These are phyloP conservation scores for Kradibia gibbosae DNA, from an alignment of 1,140 invertebrate genomes.

Conservation along the genomic window DNA sequence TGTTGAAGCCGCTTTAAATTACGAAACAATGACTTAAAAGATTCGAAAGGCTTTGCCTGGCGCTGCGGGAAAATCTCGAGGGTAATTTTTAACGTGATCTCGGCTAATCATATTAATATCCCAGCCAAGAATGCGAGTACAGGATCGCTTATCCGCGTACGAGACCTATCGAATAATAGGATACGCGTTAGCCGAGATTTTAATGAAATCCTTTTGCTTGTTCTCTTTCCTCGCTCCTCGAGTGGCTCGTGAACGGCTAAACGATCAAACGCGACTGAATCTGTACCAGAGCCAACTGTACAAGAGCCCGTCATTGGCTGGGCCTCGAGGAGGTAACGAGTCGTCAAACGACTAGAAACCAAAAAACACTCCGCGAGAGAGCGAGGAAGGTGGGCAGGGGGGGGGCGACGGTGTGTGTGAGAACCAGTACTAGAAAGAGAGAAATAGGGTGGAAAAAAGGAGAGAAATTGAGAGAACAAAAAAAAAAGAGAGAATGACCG, in stretches of 20 bases:
- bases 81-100: too few species aligned
- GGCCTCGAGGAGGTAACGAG: slow-evolving; percentile 63
- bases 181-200: not conserved
- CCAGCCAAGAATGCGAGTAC: too few species aligned
- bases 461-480: slow-evolving; percentile 37
- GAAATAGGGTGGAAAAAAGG: slow-evolving; percentile 8
- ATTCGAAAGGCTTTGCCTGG: too few species aligned
- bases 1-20: too few species aligned
- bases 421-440: slow-evolving; percentile 38
- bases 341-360: slow-evolving; percentile 31
- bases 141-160: too few species aligned
- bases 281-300: slow-evolving; percentile 69
- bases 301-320: slow-evolving; percentile 64
- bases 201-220: not conserved
- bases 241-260: slow-evolving; percentile 24
- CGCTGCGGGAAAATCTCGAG: too few species aligned
- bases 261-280: slow-evolving; percentile 34
- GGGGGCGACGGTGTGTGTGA: too few species aligned
- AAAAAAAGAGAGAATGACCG: slow-evolving; percentile 33
- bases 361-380: not conserved
- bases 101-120: too few species aligned
- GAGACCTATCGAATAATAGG: slow-evolving; percentile 7
- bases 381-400: slow-evolving; percentile 2
- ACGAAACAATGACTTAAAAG: too few species aligned
- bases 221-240: not conserved